Base-by-base conservation (phyloP, 1,140 invertebrate species). In the Pachyrhynchus sulphureomaculatus region DNA sequence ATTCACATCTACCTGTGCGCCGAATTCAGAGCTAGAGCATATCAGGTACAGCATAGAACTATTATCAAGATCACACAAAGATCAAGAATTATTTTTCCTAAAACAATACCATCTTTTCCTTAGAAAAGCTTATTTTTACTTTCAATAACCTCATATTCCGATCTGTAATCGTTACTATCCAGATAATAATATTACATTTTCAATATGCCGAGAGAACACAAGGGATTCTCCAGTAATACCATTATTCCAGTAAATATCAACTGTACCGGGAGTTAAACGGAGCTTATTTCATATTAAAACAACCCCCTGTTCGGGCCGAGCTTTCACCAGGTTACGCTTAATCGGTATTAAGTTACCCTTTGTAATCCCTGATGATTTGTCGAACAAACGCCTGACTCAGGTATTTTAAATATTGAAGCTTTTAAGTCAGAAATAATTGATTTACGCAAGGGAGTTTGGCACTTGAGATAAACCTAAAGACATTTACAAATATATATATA, bases 231-330 rank as follows among this genome's bases (percentile, higher is more conserved):
- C 18, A 55, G 41, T 62, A 62, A 62, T 62, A 32, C 59, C 33
- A 62, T 62, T 54, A 62, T 55, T 62, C 29, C 48, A 33, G 49
- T 42, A 62, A 62, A 62, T 58, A 48, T 58, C 55, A 36, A 49
- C 44, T 48, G 26, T 29, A 39, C 55, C 18, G 45, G 37, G 45
- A 45, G 53, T 56, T 56, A 56, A 56, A 56, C 53, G 39, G 53
- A 29, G 42, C 26, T 58, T 58, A 58, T 45, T 58, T 44, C 13
- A 58, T 58, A 58, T 58, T 58, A 58, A 58, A 58, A 48, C 44
- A 58, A 48, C 55, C 55, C 54, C 29, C 26, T 6, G 26, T 21
- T 53, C 20, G 12, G 9, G 49, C 49, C 20, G 21, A 42, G 21
- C 39, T 42, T 29, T 29, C 26, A 29, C 45, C 45, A 51, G 32